phyloP scores from a whole-genome alignment of 2,797 vertebrate species.

The Melanotaenia maccullochi region DNA sequence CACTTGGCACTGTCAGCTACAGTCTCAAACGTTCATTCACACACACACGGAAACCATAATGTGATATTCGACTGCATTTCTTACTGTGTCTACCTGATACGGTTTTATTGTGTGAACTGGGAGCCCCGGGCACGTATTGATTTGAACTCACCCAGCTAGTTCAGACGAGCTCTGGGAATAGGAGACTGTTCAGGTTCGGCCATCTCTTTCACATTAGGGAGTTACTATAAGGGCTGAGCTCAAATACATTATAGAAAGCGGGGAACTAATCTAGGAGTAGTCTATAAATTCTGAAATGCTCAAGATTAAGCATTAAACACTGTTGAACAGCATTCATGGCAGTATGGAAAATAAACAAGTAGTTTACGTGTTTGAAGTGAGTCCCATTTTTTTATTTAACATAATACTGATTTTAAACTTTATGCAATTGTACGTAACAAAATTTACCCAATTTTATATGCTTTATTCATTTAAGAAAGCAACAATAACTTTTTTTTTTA shows the following conservation, averaged over 20 bases:
- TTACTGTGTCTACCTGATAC: constrained; percentile 62
- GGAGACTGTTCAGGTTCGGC: constrained; percentile 49
- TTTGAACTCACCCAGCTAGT: constrained; percentile 61
- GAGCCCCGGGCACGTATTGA: constrained; percentile 59
- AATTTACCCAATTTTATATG: no score
- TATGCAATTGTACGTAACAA: no score
- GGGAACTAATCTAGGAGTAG: background rate
- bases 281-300: background rate
- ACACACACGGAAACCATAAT: constrained; percentile 60
- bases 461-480: no score
- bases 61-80: constrained; percentile 67
- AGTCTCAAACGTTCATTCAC: constrained; percentile 51
- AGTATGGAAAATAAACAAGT: background rate
- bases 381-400: background rate
- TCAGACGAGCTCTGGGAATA: constrained; percentile 40
- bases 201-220: constrained; percentile 36
- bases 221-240: constrained; percentile 11
- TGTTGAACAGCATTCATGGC: background rate
- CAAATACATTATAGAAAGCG: constrained; percentile 6
- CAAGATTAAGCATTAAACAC: background rate
- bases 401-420: no score
- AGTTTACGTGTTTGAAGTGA: background rate
- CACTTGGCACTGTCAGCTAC: constrained; percentile 61
- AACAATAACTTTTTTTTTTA: no score
- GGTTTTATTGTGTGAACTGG: constrained; percentile 58